Conservation (phyloP, 2,797 vertebrate genomes). For the Pseudopleuronectes americanus region DNA sequence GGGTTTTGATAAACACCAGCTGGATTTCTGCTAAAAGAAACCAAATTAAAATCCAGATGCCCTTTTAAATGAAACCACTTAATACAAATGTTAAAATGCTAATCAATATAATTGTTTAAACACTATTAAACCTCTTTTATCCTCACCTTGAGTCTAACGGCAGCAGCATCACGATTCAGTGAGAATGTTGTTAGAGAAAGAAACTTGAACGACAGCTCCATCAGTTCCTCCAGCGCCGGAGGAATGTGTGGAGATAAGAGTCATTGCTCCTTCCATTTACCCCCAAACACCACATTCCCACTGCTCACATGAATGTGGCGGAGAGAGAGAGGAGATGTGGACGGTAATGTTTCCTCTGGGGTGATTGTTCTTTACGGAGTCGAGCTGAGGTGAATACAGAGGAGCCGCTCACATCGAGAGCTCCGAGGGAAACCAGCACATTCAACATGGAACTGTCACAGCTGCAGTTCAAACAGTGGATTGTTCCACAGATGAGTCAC, state of each 20-base stretch:
- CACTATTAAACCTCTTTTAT: too few species aligned
- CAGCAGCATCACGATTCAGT: too few species aligned
- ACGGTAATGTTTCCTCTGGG: slow-evolving; percentile 8
- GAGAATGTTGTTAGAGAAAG: not conserved
- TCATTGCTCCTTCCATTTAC: not conserved
- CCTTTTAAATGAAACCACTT: too few species aligned
- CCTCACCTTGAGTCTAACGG: not conserved
- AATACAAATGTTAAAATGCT: too few species aligned
- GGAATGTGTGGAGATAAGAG: slow-evolving; percentile 2
- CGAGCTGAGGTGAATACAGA: slow-evolving; percentile 18
- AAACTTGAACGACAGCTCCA: not conserved
- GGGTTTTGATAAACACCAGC: too few species aligned
- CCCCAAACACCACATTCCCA: slow-evolving; percentile 3
- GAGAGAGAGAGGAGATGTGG: not conserved
- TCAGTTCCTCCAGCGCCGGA: not conserved
- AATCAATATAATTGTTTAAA: too few species aligned
- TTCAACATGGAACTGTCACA: too few species aligned
- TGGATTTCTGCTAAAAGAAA: too few species aligned
- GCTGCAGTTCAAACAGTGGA: too few species aligned
- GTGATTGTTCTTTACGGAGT: slow-evolving; percentile 3
- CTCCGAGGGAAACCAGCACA: not conserved
- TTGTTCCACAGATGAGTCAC: too few species aligned
- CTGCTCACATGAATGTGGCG: not conserved
- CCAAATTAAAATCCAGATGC: too few species aligned
- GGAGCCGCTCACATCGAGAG: not conserved